Evolutionary conservation across 2,797 vertebrate species (phyloP).

Genomic region (Podarcis lilfordi): DNA sequence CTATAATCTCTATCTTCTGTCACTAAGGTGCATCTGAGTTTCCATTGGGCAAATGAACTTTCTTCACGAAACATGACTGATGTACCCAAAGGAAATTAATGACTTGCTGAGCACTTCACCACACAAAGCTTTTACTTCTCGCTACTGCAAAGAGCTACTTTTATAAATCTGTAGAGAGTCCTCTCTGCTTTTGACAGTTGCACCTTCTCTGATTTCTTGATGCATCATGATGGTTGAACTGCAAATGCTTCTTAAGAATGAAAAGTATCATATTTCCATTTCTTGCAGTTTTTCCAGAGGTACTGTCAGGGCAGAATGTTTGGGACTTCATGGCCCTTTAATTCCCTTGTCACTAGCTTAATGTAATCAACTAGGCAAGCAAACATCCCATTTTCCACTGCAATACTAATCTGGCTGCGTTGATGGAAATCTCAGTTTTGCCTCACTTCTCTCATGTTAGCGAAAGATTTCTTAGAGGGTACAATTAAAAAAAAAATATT

Average conservation of each 20-base stretch:
- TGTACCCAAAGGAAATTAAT: background rate
- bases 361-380: background rate
- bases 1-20: background rate
- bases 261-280: background rate
- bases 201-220: conserved; percentile 6
- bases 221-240: background rate
- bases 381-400: background rate
- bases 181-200: conserved; percentile 10
- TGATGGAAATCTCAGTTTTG: background rate
- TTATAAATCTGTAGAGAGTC: conserved; percentile 8
- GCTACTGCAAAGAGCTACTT: background rate
- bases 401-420: background rate
- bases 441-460: background rate
- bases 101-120: background rate
- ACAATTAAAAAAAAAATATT: background rate
- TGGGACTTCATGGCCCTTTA: background rate
- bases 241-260: conserved; percentile 1
- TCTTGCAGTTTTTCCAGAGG: background rate
- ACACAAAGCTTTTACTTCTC: conserved; percentile 22
- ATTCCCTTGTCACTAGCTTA: background rate
- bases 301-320: too few species aligned
- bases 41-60: conserved; percentile 18
- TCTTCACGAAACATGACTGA: conserved; percentile 35
- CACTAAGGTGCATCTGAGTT: background rate
- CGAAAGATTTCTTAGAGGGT: background rate